Evolutionary conservation across 2,797 vertebrate species (phyloP).

Genomic region (Antennarius maculatus): DNA sequence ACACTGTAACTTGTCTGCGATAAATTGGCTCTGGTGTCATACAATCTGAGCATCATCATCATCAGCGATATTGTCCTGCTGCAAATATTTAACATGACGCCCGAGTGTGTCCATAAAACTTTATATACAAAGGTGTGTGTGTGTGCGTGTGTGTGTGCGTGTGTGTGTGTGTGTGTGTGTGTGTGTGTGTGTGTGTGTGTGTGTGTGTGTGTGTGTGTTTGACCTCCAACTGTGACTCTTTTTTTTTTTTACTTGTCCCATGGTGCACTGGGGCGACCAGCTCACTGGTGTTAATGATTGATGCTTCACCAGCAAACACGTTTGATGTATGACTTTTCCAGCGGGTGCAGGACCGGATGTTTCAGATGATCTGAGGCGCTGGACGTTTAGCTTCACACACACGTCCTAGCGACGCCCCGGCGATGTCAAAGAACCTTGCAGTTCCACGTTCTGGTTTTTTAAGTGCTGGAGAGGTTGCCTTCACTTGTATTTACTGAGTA

Average conservation of each 20-base stretch:
- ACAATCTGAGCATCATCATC: constrained; percentile 47
- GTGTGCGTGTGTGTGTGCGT: not conserved
- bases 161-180: not conserved
- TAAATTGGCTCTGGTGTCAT: constrained; percentile 50
- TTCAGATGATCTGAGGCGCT: not conserved
- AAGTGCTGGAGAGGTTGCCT: not conserved
- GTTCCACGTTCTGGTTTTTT: not conserved
- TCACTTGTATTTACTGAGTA: not conserved
- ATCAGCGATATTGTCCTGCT: constrained; percentile 42
- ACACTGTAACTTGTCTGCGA: constrained; percentile 33
- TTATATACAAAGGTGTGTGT: constrained; percentile 16
- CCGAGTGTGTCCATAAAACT: not conserved
- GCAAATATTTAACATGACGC: constrained; percentile 24
- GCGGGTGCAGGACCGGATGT: not conserved
- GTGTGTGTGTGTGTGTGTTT: not conserved
- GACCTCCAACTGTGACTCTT: constrained; percentile 46
- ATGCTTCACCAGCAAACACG: constrained; percentile 40
- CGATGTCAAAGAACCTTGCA: not conserved
- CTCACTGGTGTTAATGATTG: constrained; percentile 38
- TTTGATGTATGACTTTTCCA: constrained; percentile 40
- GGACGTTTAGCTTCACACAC: not conserved
- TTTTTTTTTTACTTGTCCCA: constrained; percentile 24
- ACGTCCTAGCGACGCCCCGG: not conserved
- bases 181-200: not conserved
- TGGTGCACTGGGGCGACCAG: constrained; percentile 5